These are phyloP conservation scores for Penaeus chinensis DNA, from an alignment of 1,140 invertebrate species.

Conservation along the genomic window DNA sequence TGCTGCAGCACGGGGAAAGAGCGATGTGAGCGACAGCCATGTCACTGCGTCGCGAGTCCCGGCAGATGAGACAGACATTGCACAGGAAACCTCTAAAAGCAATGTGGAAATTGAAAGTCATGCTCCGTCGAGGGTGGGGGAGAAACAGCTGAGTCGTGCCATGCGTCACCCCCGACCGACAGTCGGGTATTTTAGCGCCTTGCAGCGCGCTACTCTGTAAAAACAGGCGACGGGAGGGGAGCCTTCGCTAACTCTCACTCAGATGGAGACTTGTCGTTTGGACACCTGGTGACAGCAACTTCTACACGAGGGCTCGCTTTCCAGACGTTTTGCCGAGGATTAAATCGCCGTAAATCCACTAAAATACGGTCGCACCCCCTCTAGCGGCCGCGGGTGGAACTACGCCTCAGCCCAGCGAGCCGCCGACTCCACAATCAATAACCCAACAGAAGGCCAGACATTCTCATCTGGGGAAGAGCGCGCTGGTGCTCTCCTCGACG, in stretches of 20 bases:
- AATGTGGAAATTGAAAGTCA: constrained; percentile 36
- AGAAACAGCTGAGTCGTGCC: constrained; percentile 36
- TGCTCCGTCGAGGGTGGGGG: constrained; percentile 24
- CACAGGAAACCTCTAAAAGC: not conserved
- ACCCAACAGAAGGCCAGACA: constrained; percentile 43
- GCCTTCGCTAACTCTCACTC: too few relatives aligned
- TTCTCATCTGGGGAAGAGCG: constrained; percentile 42
- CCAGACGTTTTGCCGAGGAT: too few relatives aligned
- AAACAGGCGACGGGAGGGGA: too few relatives aligned
- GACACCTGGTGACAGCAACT: too few relatives aligned
- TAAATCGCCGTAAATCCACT: not conserved
- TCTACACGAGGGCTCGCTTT: too few relatives aligned
- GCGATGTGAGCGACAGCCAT: not conserved
- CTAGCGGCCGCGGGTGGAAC: constrained; percentile 28
- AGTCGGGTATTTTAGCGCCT: not conserved
- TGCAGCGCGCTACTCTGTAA: not conserved
- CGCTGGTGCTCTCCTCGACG: constrained; percentile 22
- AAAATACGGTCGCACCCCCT: not conserved
- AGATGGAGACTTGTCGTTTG: too few relatives aligned
- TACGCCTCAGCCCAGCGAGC: constrained; percentile 25
- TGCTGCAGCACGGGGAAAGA: not conserved
- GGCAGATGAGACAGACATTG: not conserved
- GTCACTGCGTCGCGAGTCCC: not conserved
- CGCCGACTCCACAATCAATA: constrained; percentile 48
- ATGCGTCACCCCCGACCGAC: constrained; percentile 25